Percentiles rank a stretch among this genome's conserved stretches.
These are phyloP conservation scores for Argyresthia goedartella DNA, from an alignment of 2,888 invertebrate species.

Conservation along the genomic window DNA sequence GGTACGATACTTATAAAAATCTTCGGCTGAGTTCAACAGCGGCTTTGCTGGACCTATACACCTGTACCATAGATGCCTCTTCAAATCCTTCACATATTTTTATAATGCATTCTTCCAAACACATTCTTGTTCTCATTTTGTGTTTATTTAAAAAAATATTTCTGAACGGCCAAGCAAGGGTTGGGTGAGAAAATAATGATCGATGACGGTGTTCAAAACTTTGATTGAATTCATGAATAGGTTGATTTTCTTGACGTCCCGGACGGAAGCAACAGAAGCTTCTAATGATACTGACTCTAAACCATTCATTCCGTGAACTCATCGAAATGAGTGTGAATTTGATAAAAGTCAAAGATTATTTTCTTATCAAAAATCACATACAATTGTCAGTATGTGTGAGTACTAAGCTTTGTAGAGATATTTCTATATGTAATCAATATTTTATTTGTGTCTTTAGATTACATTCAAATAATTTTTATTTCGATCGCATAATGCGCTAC, in stretches of 20 bases:
- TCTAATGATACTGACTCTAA: too few relatives aligned
- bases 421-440: too few relatives aligned
- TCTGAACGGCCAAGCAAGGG: conserved; percentile 7
- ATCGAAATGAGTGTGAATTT: background rate
- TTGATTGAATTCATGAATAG: conserved; percentile 52
- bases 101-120: conserved; percentile 45
- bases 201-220: conserved; percentile 25
- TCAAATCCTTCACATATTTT: conserved; percentile 60
- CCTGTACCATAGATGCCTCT: conserved; percentile 47
- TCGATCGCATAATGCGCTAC: too few relatives aligned
- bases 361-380: too few relatives aligned
- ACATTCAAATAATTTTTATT: too few relatives aligned
- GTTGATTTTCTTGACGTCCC: conserved; percentile 12
- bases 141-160: conserved; percentile 28
- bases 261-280: background rate
- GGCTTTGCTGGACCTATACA: conserved; percentile 35
- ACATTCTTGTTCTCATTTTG: conserved; percentile 11
- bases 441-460: too few relatives aligned
- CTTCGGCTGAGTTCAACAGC: conserved; percentile 13
- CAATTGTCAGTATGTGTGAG: too few relatives aligned
- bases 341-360: too few relatives aligned
- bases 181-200: conserved; percentile 37
- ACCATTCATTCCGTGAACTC: too few relatives aligned
- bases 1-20: background rate
- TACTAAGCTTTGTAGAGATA: too few relatives aligned